Base-by-base conservation (phyloP, 2,113 vertebrate species). In the Perca fluviatilis region DNA sequence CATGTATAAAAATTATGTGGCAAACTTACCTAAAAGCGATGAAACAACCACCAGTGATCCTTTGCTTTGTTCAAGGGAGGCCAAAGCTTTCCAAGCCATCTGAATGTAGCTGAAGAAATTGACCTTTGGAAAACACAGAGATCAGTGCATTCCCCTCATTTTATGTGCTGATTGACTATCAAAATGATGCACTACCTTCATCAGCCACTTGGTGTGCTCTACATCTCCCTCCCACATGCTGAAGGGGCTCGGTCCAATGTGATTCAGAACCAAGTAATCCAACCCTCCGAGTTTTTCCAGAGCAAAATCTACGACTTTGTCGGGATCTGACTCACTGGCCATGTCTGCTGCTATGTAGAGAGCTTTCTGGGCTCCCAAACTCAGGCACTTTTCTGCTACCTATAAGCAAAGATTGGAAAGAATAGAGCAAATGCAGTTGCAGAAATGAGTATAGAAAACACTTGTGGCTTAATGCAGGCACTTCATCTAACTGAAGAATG, bases 81-180 rank as follows among this genome's bases (percentile, higher is more conserved):
- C 94, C 66, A 97, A 88, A 70, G 96, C 96, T 84, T 84, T 94
- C 49, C 93, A 92, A 8, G 96, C 92, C 71, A 97, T 96, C 46
- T 97, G 93, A 61, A 96, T 82, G 1, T 97, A 98, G 83, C 97
- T 98, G 68, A 97, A 90, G 84, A 97, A 97, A 91, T 99, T 98
- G 36, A 97, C 97, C 97, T 97, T 88, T 84, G 13, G 84, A 89
- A 40, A 77, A 53, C 23, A 78, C 23, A 79, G 11, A 40, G 23
- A 54, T 88, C 11, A 87, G 19, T 40, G 21, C 21, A 50, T 66
- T 67, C 0, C 0, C 27, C 46, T 47, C 9, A 6, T 60, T 54
- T 58, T 4, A 61, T 23, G 30, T 73, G 49, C 18, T 49, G 13
- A 53, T 3, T 15, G 10, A 57, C 10, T 3, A 23, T 50, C 6